These are phyloP conservation scores for Sylvicapra grimmia DNA, from an alignment of 2,113 vertebrate species.

Conservation along the genomic window DNA sequence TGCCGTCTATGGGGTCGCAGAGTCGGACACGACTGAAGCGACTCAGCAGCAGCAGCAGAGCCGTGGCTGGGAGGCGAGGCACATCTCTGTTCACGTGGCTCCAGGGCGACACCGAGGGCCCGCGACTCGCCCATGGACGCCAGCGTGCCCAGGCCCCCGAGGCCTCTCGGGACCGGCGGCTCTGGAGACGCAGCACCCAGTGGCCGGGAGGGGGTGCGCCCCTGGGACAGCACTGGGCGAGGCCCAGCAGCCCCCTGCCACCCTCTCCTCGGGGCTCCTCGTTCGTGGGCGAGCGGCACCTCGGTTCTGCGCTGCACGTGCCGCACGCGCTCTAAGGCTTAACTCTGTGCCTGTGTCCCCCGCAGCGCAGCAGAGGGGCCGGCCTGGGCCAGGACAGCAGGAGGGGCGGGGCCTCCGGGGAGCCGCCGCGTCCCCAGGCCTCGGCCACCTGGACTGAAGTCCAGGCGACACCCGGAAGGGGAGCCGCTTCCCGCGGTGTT, in stretches of 20 bases:
- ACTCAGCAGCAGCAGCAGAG: background rate
- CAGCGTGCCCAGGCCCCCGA: background rate
- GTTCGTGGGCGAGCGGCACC: conserved; percentile 20
- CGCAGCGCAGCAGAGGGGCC: background rate
- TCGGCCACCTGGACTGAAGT: background rate
- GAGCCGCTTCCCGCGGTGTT: background rate
- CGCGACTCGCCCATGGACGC: background rate
- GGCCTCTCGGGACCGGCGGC: fast-evolving
- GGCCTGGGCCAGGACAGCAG: background rate
- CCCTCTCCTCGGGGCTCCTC: conserved; percentile 33
- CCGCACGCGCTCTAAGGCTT: conserved; percentile 43
- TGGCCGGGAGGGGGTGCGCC: background rate
- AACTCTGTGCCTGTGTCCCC: conserved; percentile 53
- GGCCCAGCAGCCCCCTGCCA: background rate
- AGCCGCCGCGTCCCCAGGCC: background rate
- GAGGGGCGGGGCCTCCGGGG: background rate
- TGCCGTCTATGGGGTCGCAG: no score
- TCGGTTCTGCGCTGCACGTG: background rate
- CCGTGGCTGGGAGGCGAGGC: background rate
- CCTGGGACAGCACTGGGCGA: background rate
- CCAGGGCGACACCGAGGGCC: fast-evolving
- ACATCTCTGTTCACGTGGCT: background rate
- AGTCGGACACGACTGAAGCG: no score
- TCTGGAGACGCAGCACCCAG: background rate
- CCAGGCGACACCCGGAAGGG: background rate